These are phyloP conservation scores for Corvus cornix DNA, from an alignment of 2,113 vertebrate species.

Conservation along the genomic window DNA sequence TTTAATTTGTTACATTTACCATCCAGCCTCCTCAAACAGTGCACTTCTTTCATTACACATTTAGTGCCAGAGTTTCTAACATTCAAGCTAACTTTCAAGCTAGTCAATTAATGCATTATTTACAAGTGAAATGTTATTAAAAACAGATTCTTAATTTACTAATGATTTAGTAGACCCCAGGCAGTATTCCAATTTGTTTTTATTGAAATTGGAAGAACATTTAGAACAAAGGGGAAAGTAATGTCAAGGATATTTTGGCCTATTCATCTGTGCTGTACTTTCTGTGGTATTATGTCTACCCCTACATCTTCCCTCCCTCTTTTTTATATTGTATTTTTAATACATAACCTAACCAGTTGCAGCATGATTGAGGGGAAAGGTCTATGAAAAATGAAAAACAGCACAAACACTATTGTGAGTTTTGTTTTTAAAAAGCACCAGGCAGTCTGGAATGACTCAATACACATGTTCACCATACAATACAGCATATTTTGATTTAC, in stretches of 20 bases:
- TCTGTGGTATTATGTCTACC: slow-evolving; percentile 47
- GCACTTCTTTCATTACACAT: slow-evolving; percentile 81
- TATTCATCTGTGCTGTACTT: slow-evolving; percentile 55
- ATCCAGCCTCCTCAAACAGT: slow-evolving; percentile 73
- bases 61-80: slow-evolving; percentile 80
- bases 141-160: slow-evolving; percentile 97
- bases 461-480: slow-evolving; percentile 64
- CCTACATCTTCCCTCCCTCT: slow-evolving; percentile 44
- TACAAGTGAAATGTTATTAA: slow-evolving; percentile 97
- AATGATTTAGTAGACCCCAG: slow-evolving; percentile 93
- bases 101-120: slow-evolving; percentile 97
- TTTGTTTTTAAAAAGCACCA: slow-evolving; percentile 72
- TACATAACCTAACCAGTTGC: slow-evolving; percentile 56
- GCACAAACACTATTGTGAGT: slow-evolving; percentile 63
- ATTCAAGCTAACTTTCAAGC: slow-evolving; percentile 88
- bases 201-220: slow-evolving; percentile 83
- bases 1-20: slow-evolving; percentile 81
- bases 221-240: slow-evolving; percentile 69
- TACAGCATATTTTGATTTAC: slow-evolving; percentile 70
- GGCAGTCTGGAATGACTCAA: slow-evolving; percentile 67
- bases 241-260: slow-evolving; percentile 63
- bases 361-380: slow-evolving; percentile 60
- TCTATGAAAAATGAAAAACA: slow-evolving; percentile 62
- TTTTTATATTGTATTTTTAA: slow-evolving; percentile 62
- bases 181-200: slow-evolving; percentile 90